Evolutionary conservation across 2,888 invertebrate species (phyloP).

Genomic region (Geophilus truncorum): DNA sequence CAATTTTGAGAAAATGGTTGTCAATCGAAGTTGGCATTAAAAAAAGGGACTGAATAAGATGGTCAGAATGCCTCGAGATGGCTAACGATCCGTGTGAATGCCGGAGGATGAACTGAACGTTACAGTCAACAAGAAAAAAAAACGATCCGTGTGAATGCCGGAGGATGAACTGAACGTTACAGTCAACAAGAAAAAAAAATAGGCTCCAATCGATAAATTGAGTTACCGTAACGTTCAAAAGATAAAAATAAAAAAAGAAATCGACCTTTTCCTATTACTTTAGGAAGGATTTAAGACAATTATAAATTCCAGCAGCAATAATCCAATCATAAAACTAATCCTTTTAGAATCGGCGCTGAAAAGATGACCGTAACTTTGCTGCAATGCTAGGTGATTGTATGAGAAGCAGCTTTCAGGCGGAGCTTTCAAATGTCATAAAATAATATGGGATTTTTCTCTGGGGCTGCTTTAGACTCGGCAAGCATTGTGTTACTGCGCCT

Average conservation of each 20-base stretch:
- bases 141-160: neutral
- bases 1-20: constrained; percentile 7
- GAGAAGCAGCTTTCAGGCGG: neutral
- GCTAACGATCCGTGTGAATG: neutral
- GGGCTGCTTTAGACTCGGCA: neutral
- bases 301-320: neutral
- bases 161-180: neutral
- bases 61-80: neutral
- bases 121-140: neutral
- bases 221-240: neutral
- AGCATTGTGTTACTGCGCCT: neutral
- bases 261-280: neutral
- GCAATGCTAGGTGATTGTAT: neutral
- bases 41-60: neutral
- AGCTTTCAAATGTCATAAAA: constrained; percentile 16
- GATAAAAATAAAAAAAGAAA: neutral
- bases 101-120: neutral
- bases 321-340: neutral
- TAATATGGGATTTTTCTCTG: neutral
- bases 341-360: neutral
- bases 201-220: neutral
- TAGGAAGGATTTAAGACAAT: neutral
- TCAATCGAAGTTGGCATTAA: neutral
- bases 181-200: neutral
- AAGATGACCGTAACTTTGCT: neutral